Conservation (phyloP, 2,888 invertebrate genomes). For the Dasysyrphus tricinctus region DNA sequence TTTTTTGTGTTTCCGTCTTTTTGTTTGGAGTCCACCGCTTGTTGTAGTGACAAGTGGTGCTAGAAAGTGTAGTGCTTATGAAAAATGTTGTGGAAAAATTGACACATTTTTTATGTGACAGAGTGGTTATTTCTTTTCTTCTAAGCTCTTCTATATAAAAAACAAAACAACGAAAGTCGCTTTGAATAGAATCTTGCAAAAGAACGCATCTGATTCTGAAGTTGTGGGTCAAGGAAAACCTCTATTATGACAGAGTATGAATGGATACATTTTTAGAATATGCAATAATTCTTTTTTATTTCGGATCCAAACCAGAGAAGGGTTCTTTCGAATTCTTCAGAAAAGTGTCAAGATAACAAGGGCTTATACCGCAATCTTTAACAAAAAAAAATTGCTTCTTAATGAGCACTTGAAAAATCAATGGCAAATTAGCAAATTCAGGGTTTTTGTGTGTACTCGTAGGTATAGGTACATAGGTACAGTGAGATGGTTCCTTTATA, state of each 20-base stretch:
- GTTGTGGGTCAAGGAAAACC: slow-evolving; percentile 67
- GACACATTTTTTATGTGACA: slow-evolving; percentile 59
- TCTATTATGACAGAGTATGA: slow-evolving; percentile 39
- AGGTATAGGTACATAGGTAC: neutral
- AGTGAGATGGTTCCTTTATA: slow-evolving; percentile 2
- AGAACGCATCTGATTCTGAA: slow-evolving; percentile 29
- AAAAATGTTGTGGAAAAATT: slow-evolving; percentile 71
- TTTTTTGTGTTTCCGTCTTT: neutral
- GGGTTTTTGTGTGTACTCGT: slow-evolving; percentile 9
- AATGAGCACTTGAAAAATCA: slow-evolving; percentile 44
- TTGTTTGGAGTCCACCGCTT: slow-evolving; percentile 23
- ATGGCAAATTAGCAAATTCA: slow-evolving; percentile 41
- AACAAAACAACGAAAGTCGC: slow-evolving; percentile 18
- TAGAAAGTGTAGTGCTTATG: slow-evolving; percentile 37
- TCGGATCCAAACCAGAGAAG: neutral
- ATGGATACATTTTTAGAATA: slow-evolving; percentile 32
- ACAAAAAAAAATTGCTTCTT: neutral
- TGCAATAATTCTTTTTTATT: slow-evolving; percentile 18
- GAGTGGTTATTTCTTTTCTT: slow-evolving; percentile 19
- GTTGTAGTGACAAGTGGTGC: slow-evolving; percentile 47
- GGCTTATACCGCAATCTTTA: neutral
- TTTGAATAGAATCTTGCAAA: slow-evolving; percentile 22
- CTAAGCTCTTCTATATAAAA: neutral
- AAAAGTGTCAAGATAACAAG: slow-evolving; percentile 20
- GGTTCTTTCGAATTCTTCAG: slow-evolving; percentile 1